A percentile compares a stretch with the other conserved stretches of the same genome.
phyloP scores from a whole-genome alignment of 2,113 vertebrate species.

The Lamprotornis superbus region DNA sequence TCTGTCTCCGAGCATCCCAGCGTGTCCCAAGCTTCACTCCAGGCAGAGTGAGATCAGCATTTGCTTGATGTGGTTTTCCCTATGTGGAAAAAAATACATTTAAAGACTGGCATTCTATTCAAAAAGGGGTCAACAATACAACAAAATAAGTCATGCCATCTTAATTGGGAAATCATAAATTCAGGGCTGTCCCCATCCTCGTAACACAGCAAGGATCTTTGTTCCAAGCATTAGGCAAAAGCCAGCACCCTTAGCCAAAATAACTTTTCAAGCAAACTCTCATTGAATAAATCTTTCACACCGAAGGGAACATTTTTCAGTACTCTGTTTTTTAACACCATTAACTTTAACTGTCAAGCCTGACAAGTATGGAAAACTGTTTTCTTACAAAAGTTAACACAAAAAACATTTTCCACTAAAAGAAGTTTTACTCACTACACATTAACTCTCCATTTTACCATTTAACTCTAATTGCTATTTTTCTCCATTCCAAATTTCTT shows the following conservation, averaged over 20 bases:
- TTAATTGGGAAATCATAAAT: not conserved
- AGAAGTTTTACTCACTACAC: not conserved
- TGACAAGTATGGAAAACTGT: slow-evolving; percentile 63
- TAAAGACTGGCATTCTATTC: not conserved
- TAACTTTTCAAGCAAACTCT: slow-evolving; percentile 37
- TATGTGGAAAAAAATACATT: not conserved
- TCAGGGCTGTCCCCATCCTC: not conserved
- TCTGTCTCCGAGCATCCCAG: not conserved
- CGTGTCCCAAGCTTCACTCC: not conserved
- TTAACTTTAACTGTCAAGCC: slow-evolving; percentile 68
- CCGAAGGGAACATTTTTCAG: slow-evolving; percentile 50
- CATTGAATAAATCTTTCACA: slow-evolving; percentile 53
- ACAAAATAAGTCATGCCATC: slow-evolving; percentile 30
- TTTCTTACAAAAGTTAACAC: slow-evolving; percentile 53
- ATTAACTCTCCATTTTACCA: slow-evolving; percentile 25
- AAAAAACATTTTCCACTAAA: slow-evolving; percentile 54
- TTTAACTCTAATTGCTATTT: slow-evolving; percentile 37
- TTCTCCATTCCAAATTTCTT: not conserved
- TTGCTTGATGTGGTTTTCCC: not conserved
- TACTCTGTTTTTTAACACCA: slow-evolving; percentile 61
- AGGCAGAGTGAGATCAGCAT: not conserved
- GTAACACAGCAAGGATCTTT: slow-evolving; percentile 30
- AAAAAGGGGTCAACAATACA: not conserved
- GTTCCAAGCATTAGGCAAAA: slow-evolving; percentile 10
- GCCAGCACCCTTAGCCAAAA: not conserved